Conservation (phyloP, 2,113 vertebrate genomes). For the Protobothrops mucrosquamatus region DNA sequence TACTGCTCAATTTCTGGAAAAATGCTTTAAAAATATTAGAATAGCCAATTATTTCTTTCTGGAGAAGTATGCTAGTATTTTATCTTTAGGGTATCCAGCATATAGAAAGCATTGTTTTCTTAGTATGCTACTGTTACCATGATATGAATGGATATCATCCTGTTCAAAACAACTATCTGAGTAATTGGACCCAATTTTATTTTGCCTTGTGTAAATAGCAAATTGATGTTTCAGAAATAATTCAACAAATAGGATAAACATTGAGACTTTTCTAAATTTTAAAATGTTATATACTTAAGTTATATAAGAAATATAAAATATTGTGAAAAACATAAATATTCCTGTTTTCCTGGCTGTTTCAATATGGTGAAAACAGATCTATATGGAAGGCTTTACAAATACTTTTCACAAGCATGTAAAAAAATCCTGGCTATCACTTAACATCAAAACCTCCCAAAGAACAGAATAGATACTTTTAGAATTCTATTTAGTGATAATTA, state of each 20-base stretch:
- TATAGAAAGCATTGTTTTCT: slow-evolving; percentile 40
- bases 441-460: not conserved
- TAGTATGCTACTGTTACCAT: not conserved
- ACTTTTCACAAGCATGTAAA: not conserved
- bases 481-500: slow-evolving; percentile 5
- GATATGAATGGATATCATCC: not conserved
- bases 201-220: slow-evolving; percentile 25
- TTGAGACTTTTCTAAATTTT: slow-evolving; percentile 42
- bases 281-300: slow-evolving; percentile 27
- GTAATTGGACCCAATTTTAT: slow-evolving; percentile 27
- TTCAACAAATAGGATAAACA: slow-evolving; percentile 23
- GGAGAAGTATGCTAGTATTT: slow-evolving; percentile 39
- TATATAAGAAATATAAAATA: slow-evolving; percentile 3
- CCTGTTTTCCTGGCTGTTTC: slow-evolving; percentile 17
- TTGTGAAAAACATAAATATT: slow-evolving; percentile 13
- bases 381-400: not conserved
- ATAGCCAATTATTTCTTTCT: slow-evolving; percentile 35
- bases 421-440: slow-evolving; percentile 7
- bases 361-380: slow-evolving; percentile 3
- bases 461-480: not conserved
- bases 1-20: slow-evolving; percentile 46
- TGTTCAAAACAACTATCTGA: slow-evolving; percentile 5
- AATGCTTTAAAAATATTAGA: slow-evolving; percentile 45
- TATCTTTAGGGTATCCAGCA: slow-evolving; percentile 47
- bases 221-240: slow-evolving; percentile 16